Evolutionary conservation across 2,113 vertebrate genomes (phyloP), one percentile per base, ranked within the genome.

Genomic region (Brevimyrus niger): DNA sequence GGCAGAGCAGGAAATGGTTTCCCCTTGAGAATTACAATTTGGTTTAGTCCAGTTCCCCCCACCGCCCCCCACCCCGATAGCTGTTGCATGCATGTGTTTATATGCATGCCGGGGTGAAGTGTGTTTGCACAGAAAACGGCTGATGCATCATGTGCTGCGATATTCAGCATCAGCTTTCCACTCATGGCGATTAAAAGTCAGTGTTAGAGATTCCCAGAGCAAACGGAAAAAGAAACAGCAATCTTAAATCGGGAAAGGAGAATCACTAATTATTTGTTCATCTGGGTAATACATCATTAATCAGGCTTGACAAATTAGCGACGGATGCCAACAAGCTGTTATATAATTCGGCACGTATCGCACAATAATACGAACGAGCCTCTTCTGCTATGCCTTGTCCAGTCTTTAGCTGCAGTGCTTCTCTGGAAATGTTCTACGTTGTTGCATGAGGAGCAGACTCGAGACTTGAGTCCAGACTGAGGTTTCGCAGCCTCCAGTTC

Each of bases 401-500:
- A 82, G 19, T 82, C 42, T 27, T 15, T 15, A 86, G 46, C 11
- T 47, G 13, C 44, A 27, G 6, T 50, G 76, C 19, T 44, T 44
- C 38, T 42, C 38, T 42, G 35, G 31, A 82, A 82, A 82, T 82
- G 17, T 82, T 42, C 76, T 17, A 4, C 1, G 35, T 19, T 82
- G 76, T 82, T 44, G 73, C 73, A 80, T 38, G 15, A 80, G 35
- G 35, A 10, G 80, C 44, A n/a, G n/a, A n/a, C n/a, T n/a, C n/a
- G n/a, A n/a, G n/a, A n/a, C n/a, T n/a, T n/a, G 31, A 76, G 73
- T 80, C 35, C 61, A 27, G 61, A 11, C 23, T 65, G 61, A 65
- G 61, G n/a, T 27, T 65, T 65, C 3, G 27, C 61, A 11, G 27
- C 50, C 50, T 27, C 61, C 35, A 15, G 2, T 93, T 92, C 94